Conservation (phyloP, 2,797 vertebrate genomes). For the Ctenosaura bakeri region DNA sequence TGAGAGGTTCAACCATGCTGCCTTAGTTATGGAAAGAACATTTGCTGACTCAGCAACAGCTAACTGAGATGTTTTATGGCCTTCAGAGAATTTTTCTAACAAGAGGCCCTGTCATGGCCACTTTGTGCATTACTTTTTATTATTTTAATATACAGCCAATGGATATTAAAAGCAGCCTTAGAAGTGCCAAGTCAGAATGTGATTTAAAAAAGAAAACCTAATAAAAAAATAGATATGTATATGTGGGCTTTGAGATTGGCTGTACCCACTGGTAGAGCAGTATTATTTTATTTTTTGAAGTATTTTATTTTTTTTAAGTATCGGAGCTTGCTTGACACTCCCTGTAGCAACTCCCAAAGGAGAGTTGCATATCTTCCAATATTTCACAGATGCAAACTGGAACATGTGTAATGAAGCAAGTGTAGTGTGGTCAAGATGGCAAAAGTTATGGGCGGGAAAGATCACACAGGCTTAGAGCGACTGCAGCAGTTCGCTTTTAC, state of each 20-base stretch:
- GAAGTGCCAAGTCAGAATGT: not conserved
- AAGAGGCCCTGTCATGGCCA: not conserved
- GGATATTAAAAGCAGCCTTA: not conserved
- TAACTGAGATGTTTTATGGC: not conserved
- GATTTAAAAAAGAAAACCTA: not conserved
- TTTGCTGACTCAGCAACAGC: not conserved
- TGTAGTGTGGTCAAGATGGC: too few relatives aligned
- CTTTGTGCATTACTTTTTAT: not conserved
- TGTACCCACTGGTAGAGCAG: not conserved
- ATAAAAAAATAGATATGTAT: not conserved
- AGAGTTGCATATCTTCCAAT: too few relatives aligned
- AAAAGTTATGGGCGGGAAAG: too few relatives aligned
- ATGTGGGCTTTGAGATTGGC: not conserved
- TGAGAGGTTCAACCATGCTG: not conserved
- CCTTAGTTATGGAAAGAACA: not conserved
- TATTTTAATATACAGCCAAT: not conserved
- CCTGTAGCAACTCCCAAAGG: too few relatives aligned
- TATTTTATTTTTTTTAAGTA: not conserved
- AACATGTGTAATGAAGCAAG: too few relatives aligned
- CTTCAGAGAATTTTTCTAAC: not conserved
- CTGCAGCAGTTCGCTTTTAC: too few relatives aligned
- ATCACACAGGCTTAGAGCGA: too few relatives aligned
- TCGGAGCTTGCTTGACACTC: too few relatives aligned
- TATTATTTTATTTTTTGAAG: not conserved
- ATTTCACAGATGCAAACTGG: too few relatives aligned